phyloP scores from a whole-genome alignment of 2,797 vertebrate species.

The Ataeniobius toweri region DNA sequence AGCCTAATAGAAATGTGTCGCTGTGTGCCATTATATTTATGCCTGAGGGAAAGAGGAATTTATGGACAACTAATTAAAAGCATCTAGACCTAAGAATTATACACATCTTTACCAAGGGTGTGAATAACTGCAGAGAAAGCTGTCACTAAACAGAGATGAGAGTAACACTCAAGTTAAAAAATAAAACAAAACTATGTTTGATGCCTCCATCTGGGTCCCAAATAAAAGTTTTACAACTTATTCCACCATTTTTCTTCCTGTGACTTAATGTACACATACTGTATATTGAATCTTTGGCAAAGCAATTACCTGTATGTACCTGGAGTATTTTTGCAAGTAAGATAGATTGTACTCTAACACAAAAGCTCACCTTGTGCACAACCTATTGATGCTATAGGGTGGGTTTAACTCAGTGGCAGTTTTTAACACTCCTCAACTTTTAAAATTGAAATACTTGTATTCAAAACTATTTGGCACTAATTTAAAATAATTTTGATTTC shows the following conservation, averaged over 20 bases:
- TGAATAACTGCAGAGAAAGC: too few relatives aligned
- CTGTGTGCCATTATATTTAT: too few relatives aligned
- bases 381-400: neutral
- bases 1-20: too few relatives aligned
- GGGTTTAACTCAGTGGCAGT: neutral
- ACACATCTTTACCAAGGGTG: too few relatives aligned
- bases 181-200: too few relatives aligned
- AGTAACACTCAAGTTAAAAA: neutral
- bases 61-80: too few relatives aligned
- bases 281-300: neutral
- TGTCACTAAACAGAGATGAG: too few relatives aligned
- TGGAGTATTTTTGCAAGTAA: neutral
- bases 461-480: constrained; percentile 16
- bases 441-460: constrained; percentile 10
- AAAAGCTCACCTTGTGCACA: constrained; percentile 1
- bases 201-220: neutral
- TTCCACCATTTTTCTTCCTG: neutral
- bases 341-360: neutral
- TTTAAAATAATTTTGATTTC: constrained; percentile 22
- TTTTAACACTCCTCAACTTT: constrained; percentile 2
- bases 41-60: too few relatives aligned
- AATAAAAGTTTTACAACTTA: neutral
- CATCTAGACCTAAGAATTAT: too few relatives aligned
- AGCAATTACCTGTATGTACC: neutral
- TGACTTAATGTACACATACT: too few relatives aligned